Evolutionary conservation across 2,888 invertebrate genomes (phyloP).

Genomic region (Orchesella flavescens): DNA sequence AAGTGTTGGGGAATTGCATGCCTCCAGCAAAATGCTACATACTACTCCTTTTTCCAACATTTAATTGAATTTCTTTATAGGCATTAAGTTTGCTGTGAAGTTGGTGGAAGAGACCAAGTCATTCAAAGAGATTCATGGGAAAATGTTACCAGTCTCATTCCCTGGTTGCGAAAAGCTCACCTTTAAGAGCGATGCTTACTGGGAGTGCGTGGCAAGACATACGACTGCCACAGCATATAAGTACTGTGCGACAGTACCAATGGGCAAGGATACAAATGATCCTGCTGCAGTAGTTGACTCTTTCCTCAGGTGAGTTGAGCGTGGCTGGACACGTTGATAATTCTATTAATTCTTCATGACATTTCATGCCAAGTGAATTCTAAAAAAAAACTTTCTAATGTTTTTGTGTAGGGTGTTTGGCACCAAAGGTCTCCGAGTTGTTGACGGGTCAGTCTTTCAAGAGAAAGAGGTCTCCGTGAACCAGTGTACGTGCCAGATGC

Average conservation of each 20-base stretch:
- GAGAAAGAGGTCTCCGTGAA: constrained; percentile 67
- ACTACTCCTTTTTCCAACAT: too few relatives aligned
- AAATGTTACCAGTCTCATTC: constrained; percentile 65
- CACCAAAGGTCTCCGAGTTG: constrained; percentile 66
- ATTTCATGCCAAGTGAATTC: too few relatives aligned
- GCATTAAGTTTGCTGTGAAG: constrained; percentile 64
- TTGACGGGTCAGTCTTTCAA: constrained; percentile 68
- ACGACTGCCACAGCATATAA: constrained; percentile 66
- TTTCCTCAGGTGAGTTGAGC: constrained; percentile 57
- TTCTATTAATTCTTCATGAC: not conserved
- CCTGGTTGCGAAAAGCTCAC: constrained; percentile 62
- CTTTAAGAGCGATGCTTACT: constrained; percentile 61
- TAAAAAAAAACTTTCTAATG: not conserved
- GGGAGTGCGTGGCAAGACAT: constrained; percentile 64
- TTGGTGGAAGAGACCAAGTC: constrained; percentile 64
- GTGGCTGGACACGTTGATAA: not conserved
- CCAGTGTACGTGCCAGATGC: constrained; percentile 67
- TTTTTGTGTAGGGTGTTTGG: constrained; percentile 61
- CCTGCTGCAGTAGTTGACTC: constrained; percentile 65
- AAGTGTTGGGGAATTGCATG: too few relatives aligned
- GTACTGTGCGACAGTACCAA: constrained; percentile 65
- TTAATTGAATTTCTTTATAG: too few relatives aligned
- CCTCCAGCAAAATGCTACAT: too few relatives aligned
- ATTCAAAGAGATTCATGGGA: constrained; percentile 65
- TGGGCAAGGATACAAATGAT: constrained; percentile 64